phyloP scores from a whole-genome alignment of 92 coral and sea anemone species.

The Epizoanthus stellaris region DNA sequence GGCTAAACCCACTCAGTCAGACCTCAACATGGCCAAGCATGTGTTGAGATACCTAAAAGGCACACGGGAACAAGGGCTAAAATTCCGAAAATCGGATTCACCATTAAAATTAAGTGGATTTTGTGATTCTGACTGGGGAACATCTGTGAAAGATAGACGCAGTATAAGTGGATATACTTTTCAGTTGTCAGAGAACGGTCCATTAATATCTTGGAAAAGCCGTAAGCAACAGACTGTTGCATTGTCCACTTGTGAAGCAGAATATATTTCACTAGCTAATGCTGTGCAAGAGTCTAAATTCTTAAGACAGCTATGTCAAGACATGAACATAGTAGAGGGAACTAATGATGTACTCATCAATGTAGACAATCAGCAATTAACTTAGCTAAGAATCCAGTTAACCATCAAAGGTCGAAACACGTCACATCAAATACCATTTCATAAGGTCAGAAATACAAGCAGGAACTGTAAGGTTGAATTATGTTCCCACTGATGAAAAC shows the following conservation, averaged over 20 bases:
- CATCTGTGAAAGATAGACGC: constrained; percentile 54
- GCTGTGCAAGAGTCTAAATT: constrained; percentile 14
- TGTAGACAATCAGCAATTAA: constrained; percentile 22
- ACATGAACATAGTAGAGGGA: not conserved
- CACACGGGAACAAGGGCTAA: constrained; percentile 26
- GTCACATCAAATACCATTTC: not conserved
- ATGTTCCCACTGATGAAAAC: constrained; percentile 6
- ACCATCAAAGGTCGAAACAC: too few species aligned
- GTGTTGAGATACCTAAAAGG: constrained; percentile 47
- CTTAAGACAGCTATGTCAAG: not conserved
- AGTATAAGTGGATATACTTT: constrained; percentile 57
- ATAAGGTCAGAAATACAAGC: not conserved
- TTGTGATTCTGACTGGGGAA: constrained; percentile 52
- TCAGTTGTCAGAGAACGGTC: constrained; percentile 19
- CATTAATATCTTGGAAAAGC: constrained; percentile 19
- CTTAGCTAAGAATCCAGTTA: constrained; percentile 10
- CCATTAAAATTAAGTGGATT: constrained; percentile 26
- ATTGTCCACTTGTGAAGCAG: not conserved
- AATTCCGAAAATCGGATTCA: constrained; percentile 28
- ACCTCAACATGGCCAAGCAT: constrained; percentile 42
- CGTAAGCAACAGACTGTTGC: constrained; percentile 37
- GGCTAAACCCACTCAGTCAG: constrained; percentile 45
- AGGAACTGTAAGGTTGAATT: constrained; percentile 13
- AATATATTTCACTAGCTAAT: not conserved
- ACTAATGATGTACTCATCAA: not conserved